phyloP scores from a whole-genome alignment of 2,888 invertebrate species.

The Himalopsyche anomala region DNA sequence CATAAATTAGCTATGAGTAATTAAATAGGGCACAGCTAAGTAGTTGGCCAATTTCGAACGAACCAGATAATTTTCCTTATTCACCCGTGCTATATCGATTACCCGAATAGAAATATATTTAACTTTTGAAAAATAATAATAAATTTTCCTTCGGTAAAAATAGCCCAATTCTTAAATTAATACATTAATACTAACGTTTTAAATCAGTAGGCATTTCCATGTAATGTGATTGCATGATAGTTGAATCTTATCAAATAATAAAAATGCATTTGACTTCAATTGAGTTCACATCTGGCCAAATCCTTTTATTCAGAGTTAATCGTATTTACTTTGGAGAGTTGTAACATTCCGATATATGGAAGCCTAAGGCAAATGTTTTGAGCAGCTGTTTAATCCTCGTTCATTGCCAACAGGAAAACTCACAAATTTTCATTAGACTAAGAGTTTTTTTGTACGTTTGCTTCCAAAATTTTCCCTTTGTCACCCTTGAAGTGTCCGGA shows the following conservation, averaged over 20 bases:
- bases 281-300: neutral
- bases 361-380: neutral
- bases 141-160: no score
- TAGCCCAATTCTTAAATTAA: no score
- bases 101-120: no score
- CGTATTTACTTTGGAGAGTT: neutral
- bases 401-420: slow-evolving; percentile 29
- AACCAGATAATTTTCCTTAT: no score
- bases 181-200: no score
- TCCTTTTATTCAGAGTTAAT: neutral
- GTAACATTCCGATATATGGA: neutral
- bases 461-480: neutral
- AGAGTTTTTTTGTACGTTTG: slow-evolving; percentile 2
- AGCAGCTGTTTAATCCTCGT: neutral
- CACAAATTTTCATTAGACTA: slow-evolving; percentile 53
- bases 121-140: no score
- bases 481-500: slow-evolving; percentile 29
- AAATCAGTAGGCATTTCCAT: no score
- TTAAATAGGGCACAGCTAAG: no score
- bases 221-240: no score
- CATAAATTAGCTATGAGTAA: no score
- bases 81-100: no score
- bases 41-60: no score
- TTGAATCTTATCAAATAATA: neutral
- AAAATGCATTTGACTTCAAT: neutral